Base-by-base conservation (phyloP, 1,140 invertebrate species). In the Eueides isabella region DNA sequence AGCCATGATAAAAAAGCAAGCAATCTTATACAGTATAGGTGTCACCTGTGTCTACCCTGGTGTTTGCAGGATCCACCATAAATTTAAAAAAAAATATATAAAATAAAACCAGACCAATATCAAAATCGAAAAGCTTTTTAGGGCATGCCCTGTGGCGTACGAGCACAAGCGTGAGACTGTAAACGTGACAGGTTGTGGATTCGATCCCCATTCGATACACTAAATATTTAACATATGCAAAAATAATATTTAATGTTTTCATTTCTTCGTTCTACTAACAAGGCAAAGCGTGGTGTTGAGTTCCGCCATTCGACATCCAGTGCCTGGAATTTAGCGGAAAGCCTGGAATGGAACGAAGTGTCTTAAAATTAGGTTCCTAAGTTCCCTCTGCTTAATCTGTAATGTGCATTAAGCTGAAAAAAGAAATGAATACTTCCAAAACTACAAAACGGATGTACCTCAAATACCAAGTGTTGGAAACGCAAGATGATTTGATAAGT, bases 401-500 rank as follows among this genome's bases (percentile, higher is more conserved):
- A 14, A 16, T 41, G 12, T 41, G 14, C 38, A 33, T n/a, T n/a
- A n/a, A n/a, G n/a, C n/a, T n/a, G 7, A 33, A 33, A 9, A 33
- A 33, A 33, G 31, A 55, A 55, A 55, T 2, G 9, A 11, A 38
- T 16, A 5, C 35, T 5, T 16, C 23, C 19, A 55, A 55, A 55
- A 3, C 23, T 26, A 26, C 19, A 7, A 55, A 23, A 12, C 48
- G 19, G 23, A 9, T n/a, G 7, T n/a, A n/a, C 48, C 19, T 12
- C 19, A 26, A 55, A 12, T 7, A 19, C 19, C 23, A 55, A 31
- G 14, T 63, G 29, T 63, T 63, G 31, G 28, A 31, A 61, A 63
- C 28, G 16, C 29, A 63, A 63, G 61, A 63, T 26, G 48, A 55
- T 30, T 28, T 63, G 61, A 63, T 63, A 63, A 63, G 7, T 63